These are phyloP conservation scores for Anoura caudifer DNA, from an alignment of 2,113 vertebrate genomes.

Conservation along the genomic window DNA sequence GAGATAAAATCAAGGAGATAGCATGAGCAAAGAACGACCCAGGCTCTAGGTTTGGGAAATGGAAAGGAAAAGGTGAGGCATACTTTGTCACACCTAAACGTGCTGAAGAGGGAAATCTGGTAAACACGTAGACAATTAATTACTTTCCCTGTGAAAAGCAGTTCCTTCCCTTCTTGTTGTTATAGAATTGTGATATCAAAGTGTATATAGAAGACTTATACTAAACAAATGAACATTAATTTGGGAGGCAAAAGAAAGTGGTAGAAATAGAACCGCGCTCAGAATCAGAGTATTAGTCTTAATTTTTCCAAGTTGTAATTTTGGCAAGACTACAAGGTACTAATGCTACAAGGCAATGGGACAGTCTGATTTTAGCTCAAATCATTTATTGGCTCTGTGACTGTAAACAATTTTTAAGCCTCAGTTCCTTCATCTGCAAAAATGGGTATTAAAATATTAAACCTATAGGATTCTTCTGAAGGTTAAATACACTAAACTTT, in stretches of 20 bases:
- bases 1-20: neutral
- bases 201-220: neutral
- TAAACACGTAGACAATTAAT: neutral
- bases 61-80: neutral
- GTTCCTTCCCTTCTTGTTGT: neutral
- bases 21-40: neutral
- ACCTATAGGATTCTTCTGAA: neutral
- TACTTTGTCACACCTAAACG: neutral
- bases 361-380: neutral
- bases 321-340: neutral
- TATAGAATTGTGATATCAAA: neutral
- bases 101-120: neutral
- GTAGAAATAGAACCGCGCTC: neutral
- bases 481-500: neutral
- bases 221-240: neutral
- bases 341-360: neutral
- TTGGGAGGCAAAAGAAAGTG: neutral
- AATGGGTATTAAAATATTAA: neutral
- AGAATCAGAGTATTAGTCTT: neutral
- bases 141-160: neutral
- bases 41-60: neutral
- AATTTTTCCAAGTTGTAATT: neutral
- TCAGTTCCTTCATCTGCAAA: constrained; percentile 7
- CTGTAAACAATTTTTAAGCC: neutral
- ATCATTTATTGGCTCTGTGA: neutral